These are phyloP conservation scores for Stegastes partitus DNA, from an alignment of 2,113 vertebrate species.

Conservation along the genomic window DNA sequence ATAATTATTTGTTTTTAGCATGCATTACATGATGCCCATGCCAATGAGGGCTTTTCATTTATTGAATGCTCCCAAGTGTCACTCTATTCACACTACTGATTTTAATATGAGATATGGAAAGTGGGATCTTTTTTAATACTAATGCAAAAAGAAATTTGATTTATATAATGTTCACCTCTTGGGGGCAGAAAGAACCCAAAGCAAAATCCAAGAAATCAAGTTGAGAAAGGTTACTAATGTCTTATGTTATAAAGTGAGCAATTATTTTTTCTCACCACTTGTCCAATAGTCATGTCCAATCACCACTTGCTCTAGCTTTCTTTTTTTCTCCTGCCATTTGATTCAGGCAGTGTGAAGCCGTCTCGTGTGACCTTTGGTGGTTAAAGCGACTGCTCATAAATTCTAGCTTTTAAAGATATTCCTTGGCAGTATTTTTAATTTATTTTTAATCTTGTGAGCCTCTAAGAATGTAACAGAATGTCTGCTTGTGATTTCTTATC, in stretches of 20 bases:
- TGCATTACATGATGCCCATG: constrained; percentile 49
- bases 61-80: background rate
- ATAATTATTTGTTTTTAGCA: constrained; percentile 45
- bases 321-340: background rate
- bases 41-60: constrained; percentile 33
- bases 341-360: background rate
- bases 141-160: too few species aligned
- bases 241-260: background rate
- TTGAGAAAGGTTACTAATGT: background rate
- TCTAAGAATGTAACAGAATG: background rate
- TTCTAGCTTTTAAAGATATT: too few species aligned
- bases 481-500: background rate
- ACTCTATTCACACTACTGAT: constrained; percentile 3
- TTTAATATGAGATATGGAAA: background rate
- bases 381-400: background rate
- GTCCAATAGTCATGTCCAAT: background rate
- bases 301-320: background rate
- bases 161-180: background rate
- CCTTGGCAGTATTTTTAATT: background rate
- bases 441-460: background rate
- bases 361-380: background rate
- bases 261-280: background rate
- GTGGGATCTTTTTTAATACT: background rate
- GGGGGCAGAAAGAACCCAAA: constrained; percentile 5
- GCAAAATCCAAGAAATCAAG: background rate